A percentile compares a stretch with the other conserved stretches of the same genome.
These are phyloP conservation scores for Chrysemys picta DNA, from an alignment of 2,113 vertebrate species.

Conservation along the genomic window DNA sequence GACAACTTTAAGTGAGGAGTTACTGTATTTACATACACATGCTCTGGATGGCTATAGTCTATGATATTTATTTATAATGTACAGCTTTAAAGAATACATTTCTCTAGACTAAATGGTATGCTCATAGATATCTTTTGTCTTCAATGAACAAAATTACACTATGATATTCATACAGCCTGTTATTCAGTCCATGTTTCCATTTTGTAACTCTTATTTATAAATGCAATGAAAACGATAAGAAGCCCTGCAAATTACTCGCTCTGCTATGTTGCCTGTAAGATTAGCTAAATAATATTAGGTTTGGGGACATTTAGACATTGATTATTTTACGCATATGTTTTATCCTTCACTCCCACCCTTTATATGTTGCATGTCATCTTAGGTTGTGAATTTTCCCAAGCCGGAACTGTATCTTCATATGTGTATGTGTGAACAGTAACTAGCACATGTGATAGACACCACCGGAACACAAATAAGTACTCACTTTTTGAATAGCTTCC, in stretches of 20 bases:
- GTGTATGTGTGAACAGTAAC: background rate
- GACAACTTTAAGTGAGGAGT: too few relatives aligned
- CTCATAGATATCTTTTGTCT: background rate
- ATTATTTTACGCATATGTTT: background rate
- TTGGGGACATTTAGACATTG: background rate
- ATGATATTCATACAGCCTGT: background rate
- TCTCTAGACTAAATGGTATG: background rate
- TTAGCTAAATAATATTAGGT: background rate
- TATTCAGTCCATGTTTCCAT: background rate
- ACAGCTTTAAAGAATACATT: background rate
- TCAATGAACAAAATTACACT: background rate
- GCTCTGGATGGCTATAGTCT: background rate
- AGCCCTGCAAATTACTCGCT: background rate
- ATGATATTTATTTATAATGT: too few relatives aligned
- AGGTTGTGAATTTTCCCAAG: background rate
- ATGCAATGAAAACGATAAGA: background rate
- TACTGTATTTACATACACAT: background rate
- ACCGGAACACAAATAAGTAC: background rate
- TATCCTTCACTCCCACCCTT: background rate
- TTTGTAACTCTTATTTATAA: background rate
- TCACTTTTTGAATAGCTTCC: conserved; percentile 80
- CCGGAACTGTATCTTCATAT: background rate
- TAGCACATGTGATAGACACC: background rate
- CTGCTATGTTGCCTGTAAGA: background rate
- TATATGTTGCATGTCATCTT: background rate